These are phyloP conservation scores for Acanthurus lineatus DNA, from an alignment of 2,797 vertebrate genomes.

Conservation along the genomic window DNA sequence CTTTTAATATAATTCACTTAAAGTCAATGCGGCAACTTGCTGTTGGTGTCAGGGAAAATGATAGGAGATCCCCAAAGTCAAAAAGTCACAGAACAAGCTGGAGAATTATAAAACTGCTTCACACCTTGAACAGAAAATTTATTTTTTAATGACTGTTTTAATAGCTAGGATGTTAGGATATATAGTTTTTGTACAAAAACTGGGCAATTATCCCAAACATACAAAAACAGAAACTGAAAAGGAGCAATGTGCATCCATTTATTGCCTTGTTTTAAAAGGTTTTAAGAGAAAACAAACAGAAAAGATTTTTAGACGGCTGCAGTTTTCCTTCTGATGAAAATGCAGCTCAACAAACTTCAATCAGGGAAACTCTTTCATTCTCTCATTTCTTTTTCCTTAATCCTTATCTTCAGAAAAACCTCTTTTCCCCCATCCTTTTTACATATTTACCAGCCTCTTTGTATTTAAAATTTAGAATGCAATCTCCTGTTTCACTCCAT, in stretches of 20 bases:
- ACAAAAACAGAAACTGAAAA: neutral
- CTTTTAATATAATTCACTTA: neutral
- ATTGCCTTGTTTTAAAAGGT: neutral
- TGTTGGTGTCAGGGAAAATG: neutral
- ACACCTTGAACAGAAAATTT: neutral
- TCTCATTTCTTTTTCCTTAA: neutral
- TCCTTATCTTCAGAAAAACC: neutral
- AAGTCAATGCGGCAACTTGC: neutral
- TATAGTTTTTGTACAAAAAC: neutral
- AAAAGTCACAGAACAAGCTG: neutral
- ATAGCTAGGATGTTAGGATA: neutral
- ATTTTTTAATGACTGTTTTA: neutral
- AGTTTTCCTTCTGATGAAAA: slow-evolving; percentile 14
- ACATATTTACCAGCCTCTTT: neutral
- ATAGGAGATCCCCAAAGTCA: neutral
- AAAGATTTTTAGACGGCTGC: neutral
- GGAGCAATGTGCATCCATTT: neutral
- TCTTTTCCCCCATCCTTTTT: neutral
- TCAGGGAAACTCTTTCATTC: neutral
- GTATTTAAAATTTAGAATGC: slow-evolving; percentile 19
- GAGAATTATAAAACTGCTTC: neutral
- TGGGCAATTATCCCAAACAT: neutral
- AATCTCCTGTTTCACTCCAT: slow-evolving; percentile 1
- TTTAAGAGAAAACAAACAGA: neutral
- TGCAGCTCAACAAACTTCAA: slow-evolving; percentile 6